A percentile compares a stretch with the other conserved stretches of the same genome.
Conservation (phyloP, 30 jellyfish, hydroid and myxozoan species). For the Cassiopea xamachana region DNA sequence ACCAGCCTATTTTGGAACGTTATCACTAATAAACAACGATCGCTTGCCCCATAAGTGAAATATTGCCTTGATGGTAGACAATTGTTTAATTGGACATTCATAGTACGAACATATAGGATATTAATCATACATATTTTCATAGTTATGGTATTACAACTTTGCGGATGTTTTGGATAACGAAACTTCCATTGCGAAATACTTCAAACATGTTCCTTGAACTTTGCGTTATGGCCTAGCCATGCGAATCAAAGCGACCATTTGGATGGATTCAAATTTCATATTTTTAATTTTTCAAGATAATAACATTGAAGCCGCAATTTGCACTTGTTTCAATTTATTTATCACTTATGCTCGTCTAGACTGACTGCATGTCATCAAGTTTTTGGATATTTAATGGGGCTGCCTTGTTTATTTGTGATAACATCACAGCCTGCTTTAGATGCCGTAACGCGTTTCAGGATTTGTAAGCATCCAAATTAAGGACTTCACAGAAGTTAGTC, state of each 20-base stretch:
- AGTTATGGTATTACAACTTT: neutral
- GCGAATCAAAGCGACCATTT: slow-evolving; percentile 39
- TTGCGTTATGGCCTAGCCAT: slow-evolving; percentile 60
- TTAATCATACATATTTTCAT: neutral
- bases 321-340: neutral
- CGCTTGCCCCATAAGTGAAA: slow-evolving; percentile 41
- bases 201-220: slow-evolving; percentile 42
- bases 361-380: too few relatives aligned
- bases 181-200: slow-evolving; percentile 15
- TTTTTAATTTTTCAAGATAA: slow-evolving; percentile 1
- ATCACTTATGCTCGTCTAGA: too few relatives aligned
- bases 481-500: neutral
- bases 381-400: neutral
- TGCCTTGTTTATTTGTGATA: neutral
- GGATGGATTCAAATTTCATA: slow-evolving; percentile 62
- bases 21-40: slow-evolving; percentile 27
- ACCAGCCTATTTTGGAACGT: slow-evolving; percentile 48
- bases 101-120: neutral
- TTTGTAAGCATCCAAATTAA: neutral
- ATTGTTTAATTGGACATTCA: neutral
- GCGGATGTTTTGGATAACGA: neutral
- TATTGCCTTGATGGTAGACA: neutral
- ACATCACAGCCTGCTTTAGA: slow-evolving; percentile 1
- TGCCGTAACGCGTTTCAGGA: slow-evolving; percentile 1
- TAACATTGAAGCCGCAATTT: neutral